phyloP scores from a whole-genome alignment of 1,140 invertebrate genomes.

The Heliconius congener region DNA sequence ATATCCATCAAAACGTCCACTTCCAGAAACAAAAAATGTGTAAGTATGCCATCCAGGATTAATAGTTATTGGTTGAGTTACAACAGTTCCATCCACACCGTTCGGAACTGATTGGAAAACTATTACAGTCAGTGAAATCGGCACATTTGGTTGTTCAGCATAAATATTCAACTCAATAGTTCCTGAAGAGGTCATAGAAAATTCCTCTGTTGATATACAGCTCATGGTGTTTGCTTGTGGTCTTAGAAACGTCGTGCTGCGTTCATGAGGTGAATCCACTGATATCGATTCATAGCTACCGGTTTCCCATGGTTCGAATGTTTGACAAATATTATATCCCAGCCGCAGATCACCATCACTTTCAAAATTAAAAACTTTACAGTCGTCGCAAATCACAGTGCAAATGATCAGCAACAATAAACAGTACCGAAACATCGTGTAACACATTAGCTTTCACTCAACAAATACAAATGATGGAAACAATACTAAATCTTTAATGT shows the following conservation, averaged over 20 bases:
- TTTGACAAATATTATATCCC: not conserved
- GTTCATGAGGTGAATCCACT: constrained; percentile 31
- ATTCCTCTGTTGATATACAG: constrained; percentile 44
- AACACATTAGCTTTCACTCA: not conserved
- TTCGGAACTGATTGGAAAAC: constrained; percentile 29
- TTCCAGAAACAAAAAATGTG: not conserved
- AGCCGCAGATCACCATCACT: constrained; percentile 7
- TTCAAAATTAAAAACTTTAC: constrained; percentile 37
- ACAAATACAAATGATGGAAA: constrained; percentile 13
- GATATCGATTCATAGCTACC: not conserved
- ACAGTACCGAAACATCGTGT: constrained; percentile 20
- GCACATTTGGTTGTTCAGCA: constrained; percentile 33
- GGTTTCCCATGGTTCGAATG: not conserved
- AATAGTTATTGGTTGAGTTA: not conserved
- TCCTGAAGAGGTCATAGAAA: constrained; percentile 40
- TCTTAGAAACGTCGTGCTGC: constrained; percentile 30
- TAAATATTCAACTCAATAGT: constrained; percentile 42
- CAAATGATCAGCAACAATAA: constrained; percentile 23
- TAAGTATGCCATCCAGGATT: constrained; percentile 16
- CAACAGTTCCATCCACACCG: constrained; percentile 12
- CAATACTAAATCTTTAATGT: constrained; percentile 21
- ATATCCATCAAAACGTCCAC: constrained; percentile 40
- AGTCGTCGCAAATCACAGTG: constrained; percentile 34
- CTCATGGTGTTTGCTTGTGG: constrained; percentile 37
- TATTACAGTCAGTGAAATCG: constrained; percentile 42